Evolutionary conservation across 2,797 vertebrate species (phyloP).

Genomic region (Mormyrops attenuatus): DNA sequence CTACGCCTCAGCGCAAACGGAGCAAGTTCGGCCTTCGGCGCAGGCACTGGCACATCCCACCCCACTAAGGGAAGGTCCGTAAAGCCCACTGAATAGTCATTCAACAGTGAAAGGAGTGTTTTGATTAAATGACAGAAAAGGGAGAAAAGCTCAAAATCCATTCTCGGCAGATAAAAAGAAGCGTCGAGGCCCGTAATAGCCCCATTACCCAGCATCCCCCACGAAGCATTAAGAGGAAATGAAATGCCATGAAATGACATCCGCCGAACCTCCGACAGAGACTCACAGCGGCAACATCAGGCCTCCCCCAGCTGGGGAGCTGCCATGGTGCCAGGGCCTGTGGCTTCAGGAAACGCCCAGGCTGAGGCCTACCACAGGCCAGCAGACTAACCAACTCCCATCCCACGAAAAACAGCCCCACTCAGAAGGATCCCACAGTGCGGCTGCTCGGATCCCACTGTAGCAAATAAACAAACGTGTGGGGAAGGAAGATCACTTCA

Average conservation of each 20-base stretch:
- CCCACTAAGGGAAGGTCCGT: background rate
- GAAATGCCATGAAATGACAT: background rate
- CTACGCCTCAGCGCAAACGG: background rate
- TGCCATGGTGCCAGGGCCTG: background rate
- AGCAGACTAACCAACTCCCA: background rate
- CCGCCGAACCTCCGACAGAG: background rate
- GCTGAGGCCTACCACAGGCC: slow-evolving; percentile 12
- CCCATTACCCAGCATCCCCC: background rate
- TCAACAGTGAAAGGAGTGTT: background rate
- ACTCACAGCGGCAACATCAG: background rate
- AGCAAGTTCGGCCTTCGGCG: background rate
- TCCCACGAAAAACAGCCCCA: slow-evolving; percentile 10
- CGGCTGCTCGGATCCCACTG: background rate
- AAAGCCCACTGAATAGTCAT: background rate
- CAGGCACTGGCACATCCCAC: background rate
- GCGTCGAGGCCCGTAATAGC: background rate
- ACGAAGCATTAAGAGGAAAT: background rate
- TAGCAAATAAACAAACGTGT: background rate
- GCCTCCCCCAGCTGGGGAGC: background rate
- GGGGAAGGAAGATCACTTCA: background rate
- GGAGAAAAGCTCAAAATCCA: background rate
- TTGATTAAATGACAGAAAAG: background rate
- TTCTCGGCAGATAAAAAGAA: background rate
- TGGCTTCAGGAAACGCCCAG: background rate
- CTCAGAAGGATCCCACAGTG: background rate